phyloP scores from a whole-genome alignment of 2,113 vertebrate genomes.

The Paradisaea rubra region DNA sequence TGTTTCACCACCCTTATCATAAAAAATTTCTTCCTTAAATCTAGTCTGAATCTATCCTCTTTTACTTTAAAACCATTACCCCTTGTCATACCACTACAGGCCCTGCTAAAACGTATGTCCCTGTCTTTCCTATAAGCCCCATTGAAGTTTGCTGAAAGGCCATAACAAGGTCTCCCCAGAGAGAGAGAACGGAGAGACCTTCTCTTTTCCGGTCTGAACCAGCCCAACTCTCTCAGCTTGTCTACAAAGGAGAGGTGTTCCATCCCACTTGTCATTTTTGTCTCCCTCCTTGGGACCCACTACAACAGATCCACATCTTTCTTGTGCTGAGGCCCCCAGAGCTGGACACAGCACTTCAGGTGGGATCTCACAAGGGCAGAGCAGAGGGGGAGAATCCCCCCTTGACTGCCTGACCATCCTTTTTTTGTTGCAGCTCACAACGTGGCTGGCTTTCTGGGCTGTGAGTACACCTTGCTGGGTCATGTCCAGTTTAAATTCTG shows the following conservation, averaged over 20 bases:
- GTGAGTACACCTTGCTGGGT: accelerated
- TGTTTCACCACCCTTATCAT: background rate
- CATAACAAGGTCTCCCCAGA: accelerated
- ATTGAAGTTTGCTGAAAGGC: background rate
- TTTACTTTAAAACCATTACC: background rate
- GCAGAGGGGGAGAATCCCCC: accelerated
- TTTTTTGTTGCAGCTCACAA: background rate
- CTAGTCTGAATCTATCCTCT: background rate
- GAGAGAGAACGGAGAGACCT: background rate
- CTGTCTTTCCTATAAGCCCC: background rate
- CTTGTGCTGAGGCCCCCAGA: background rate
- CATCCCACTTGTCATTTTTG: too few relatives aligned
- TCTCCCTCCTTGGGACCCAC: background rate
- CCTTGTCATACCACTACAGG: background rate
- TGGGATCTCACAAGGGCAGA: background rate
- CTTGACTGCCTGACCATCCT: accelerated
- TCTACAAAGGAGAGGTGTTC: background rate
- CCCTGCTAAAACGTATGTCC: background rate
- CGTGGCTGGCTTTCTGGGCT: background rate
- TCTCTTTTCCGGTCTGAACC: background rate
- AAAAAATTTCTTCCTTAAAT: background rate
- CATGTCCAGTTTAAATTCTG: background rate
- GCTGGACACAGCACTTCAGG: background rate
- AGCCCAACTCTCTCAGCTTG: background rate
- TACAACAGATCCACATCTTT: background rate